Evolutionary conservation across 2,888 invertebrate species (phyloP), one percentile per base, ranked within the genome.

Genomic region (Luperina nickerlii): DNA sequence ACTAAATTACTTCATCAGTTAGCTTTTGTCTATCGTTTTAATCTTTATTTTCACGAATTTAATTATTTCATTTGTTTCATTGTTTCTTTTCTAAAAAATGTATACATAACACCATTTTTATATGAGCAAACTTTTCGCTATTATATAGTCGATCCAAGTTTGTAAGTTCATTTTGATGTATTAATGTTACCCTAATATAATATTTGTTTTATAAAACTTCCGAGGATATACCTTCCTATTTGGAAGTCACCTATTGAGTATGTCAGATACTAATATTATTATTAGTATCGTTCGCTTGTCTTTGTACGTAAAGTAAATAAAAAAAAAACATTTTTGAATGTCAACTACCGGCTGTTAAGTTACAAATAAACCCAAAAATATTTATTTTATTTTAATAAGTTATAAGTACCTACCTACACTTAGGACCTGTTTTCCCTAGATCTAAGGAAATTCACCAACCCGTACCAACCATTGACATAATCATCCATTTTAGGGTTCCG

Each of bases 141-240:
- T 72, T 15, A 13, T 69, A 20, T 18, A 57, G 67, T 38, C 2
- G 18, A 79, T 18, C 15, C 7, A 38, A 68, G 20, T 13, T 73
- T 57, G 8, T 18, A 60, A 8, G 9, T 38, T 65, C 24, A 0
- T n/a, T 51, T 60, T 76, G 45, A 63, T 15, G 4, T 78, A 60
- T 67, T 60, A 51, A 7, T 6, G 18, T 51, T 51, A 51, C 15
- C 51, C 20, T 65, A 32, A 20, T 45, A 32, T 3, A 54, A 54
- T 20, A 54, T 20, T 24, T 24, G 32, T 69, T 65, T 66, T 51
- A 27, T 20, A 27, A 24, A 57, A 81, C 15, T 72, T 79, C 42
- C 24, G 48, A 51, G 15, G 27, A 78, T 5, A 57, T 51, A 42
- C 8, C 11, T 38, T 27, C 18, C 4, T 45, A 42, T 15, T 71